Conservation (phyloP, 2,888 invertebrate species). For the Siphonodentalium dalli region DNA sequence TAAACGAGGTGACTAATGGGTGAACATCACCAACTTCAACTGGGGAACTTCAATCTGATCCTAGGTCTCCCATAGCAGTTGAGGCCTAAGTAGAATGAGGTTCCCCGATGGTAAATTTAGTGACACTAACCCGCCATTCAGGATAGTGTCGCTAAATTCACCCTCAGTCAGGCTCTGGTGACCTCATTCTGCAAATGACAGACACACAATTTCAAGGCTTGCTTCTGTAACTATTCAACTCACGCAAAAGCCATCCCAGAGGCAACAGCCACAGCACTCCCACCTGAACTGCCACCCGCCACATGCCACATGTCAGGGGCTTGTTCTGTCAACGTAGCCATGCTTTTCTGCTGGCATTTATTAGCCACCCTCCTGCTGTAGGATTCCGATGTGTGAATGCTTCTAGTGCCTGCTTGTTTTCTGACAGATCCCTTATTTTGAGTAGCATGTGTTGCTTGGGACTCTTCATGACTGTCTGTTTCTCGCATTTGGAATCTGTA, state of each 20-base stretch:
- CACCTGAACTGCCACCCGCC: slow-evolving; percentile 96
- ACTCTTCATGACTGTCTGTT: not conserved
- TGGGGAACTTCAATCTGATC: too few relatives aligned
- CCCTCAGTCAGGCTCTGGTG: too few relatives aligned
- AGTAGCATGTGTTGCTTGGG: not conserved
- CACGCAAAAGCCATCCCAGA: slow-evolving; percentile 83
- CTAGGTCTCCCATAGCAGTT: too few relatives aligned
- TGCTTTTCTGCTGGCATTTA: not conserved
- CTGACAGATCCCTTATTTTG: not conserved
- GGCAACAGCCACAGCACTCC: slow-evolving; percentile 93
- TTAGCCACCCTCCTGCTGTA: slow-evolving; percentile 4
- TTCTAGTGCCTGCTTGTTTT: slow-evolving; percentile 1
- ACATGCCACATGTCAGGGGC: slow-evolving; percentile 69
- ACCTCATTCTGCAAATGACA: not conserved
- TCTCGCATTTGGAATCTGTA: slow-evolving; percentile 37
- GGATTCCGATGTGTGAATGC: slow-evolving; percentile 9
- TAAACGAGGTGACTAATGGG: too few relatives aligned
- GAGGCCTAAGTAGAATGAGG: too few relatives aligned
- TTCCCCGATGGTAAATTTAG: too few relatives aligned
- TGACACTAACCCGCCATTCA: too few relatives aligned
- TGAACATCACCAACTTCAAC: too few relatives aligned
- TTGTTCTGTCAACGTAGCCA: not conserved
- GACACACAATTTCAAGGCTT: not conserved
- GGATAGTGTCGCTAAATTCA: too few relatives aligned
- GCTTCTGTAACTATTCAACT: slow-evolving; percentile 36